phyloP scores from a whole-genome alignment of 2,888 invertebrate genomes.

The Patella depressa region DNA sequence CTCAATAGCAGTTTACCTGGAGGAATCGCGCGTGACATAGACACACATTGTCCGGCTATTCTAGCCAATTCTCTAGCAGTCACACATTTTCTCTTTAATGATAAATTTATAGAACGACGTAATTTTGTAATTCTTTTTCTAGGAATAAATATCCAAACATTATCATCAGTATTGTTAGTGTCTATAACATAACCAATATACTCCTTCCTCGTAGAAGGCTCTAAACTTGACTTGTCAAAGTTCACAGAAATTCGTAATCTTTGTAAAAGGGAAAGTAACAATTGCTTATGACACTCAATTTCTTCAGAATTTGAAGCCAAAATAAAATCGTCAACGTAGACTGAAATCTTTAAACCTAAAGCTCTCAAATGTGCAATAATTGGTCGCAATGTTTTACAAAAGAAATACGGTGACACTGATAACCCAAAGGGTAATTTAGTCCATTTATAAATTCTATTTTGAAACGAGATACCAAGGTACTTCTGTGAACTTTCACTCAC shows the following conservation, averaged over 20 bases:
- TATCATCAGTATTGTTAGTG: constrained; percentile 2
- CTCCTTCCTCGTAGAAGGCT: neutral
- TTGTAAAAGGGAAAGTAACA: neutral
- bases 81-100: constrained; percentile 6
- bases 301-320: neutral
- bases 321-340: constrained; percentile 21
- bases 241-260: constrained; percentile 9
- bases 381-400: constrained; percentile 10
- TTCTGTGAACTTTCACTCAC: constrained; percentile 1
- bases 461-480: neutral
- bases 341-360: neutral
- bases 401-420: neutral
- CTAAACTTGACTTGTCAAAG: constrained; percentile 4
- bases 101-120: neutral
- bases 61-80: constrained; percentile 16
- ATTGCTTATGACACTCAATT: constrained; percentile 9
- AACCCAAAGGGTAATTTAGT: neutral
- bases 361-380: neutral
- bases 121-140: constrained; percentile 15
- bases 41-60: constrained; percentile 19
- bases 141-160: constrained; percentile 11
- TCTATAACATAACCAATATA: constrained; percentile 22
- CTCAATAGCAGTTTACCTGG: constrained; percentile 15
- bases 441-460: neutral
- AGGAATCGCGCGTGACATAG: constrained; percentile 18